Evolutionary conservation across 2,888 invertebrate genomes (phyloP).

Genomic region (Pimpla rufipes): DNA sequence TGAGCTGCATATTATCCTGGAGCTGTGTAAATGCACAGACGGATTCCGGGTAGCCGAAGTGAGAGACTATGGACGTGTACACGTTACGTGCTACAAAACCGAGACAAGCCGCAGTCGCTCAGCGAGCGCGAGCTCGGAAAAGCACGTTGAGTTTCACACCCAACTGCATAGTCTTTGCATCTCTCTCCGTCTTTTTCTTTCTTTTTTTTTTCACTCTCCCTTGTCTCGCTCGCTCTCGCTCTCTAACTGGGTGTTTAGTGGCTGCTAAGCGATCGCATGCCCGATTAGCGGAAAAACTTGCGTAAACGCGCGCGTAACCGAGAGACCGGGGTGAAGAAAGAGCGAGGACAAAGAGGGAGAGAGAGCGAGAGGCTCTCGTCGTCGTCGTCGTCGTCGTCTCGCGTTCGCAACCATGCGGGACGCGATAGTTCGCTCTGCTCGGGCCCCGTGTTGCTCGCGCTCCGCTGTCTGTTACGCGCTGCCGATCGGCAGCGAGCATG

Average conservation of each 20-base stretch:
- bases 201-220: neutral
- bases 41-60: neutral
- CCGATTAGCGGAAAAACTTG: slow-evolving; percentile 81
- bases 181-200: slow-evolving; percentile 1
- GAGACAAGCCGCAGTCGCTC: slow-evolving; percentile 2
- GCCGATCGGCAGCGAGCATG: slow-evolving; percentile 70
- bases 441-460: slow-evolving; percentile 30
- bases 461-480: slow-evolving; percentile 75
- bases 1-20: too few relatives aligned
- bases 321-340: slow-evolving; percentile 17
- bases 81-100: neutral
- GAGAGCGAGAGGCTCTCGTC: slow-evolving; percentile 53
- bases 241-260: slow-evolving; percentile 73
- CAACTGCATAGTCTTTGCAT: slow-evolving; percentile 5
- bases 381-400: too few relatives aligned
- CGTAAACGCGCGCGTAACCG: slow-evolving; percentile 75
- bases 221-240: neutral
- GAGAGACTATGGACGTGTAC: neutral
- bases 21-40: too few relatives aligned
- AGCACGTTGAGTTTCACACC: slow-evolving; percentile 32
- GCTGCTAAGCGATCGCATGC: slow-evolving; percentile 79
- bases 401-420: slow-evolving; percentile 73
- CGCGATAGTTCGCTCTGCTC: slow-evolving; percentile 57
- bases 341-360: slow-evolving; percentile 8
- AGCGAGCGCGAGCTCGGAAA: slow-evolving; percentile 47